phyloP scores from a whole-genome alignment of 2,888 invertebrate genomes.

The Volucella inflata region DNA sequence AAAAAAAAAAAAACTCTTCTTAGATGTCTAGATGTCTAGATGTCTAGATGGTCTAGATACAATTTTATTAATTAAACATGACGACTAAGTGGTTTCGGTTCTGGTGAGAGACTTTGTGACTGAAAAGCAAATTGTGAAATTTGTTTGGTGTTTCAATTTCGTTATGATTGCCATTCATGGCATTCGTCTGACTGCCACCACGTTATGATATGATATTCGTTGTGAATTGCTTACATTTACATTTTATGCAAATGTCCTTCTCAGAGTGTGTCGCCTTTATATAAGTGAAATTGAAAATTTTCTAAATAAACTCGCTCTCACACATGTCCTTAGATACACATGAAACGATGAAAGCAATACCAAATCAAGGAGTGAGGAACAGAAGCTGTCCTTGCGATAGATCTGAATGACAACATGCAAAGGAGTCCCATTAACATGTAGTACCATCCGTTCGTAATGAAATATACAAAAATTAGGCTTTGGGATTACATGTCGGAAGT shows the following conservation, averaged over 20 bases:
- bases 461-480: no score
- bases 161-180: conserved; percentile 10
- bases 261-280: neutral
- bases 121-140: conserved; percentile 1
- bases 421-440: no score
- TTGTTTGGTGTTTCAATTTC: conserved; percentile 29
- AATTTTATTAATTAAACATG: conserved; percentile 28
- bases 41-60: neutral
- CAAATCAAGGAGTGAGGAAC: no score
- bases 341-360: no score
- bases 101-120: neutral
- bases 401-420: no score
- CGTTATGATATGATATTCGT: neutral
- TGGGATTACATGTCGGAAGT: no score
- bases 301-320: neutral
- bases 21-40: neutral
- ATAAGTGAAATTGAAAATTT: neutral
- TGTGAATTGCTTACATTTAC: neutral
- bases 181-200: neutral
- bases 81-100: neutral
- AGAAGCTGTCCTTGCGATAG: no score
- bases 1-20: neutral
- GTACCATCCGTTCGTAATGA: no score
- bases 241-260: conserved; percentile 9
- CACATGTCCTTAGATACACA: neutral